phyloP scores from a whole-genome alignment of 2,888 invertebrate species.

The Maniola hyperantus region DNA sequence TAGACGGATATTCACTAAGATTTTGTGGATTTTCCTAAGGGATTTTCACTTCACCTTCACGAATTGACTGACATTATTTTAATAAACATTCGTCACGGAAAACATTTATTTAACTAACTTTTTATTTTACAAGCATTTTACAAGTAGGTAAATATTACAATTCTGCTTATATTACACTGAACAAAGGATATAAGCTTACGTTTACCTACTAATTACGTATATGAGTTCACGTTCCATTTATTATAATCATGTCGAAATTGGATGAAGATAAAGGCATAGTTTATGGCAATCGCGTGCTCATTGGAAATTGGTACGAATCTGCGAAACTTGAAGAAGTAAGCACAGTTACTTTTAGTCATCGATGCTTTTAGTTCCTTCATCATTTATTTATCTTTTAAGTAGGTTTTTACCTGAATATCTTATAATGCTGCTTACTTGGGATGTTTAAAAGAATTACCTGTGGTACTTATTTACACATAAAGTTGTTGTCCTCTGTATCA shows the following conservation, averaged over 20 bases:
- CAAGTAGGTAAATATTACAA: background rate
- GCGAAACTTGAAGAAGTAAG: conserved; percentile 70
- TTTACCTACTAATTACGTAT: background rate
- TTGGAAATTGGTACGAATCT: conserved; percentile 77
- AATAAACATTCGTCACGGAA: background rate
- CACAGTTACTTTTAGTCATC: background rate
- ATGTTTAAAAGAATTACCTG: too few species aligned
- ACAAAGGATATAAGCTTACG: background rate
- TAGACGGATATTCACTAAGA: too few species aligned
- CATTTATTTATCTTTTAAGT: background rate
- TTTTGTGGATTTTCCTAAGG: too few species aligned
- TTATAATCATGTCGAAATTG: conserved; percentile 48
- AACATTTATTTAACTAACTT: background rate
- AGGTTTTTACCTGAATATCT: background rate
- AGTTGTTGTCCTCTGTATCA: too few species aligned
- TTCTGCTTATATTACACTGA: background rate
- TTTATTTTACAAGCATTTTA: background rate
- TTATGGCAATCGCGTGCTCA: conserved; percentile 66
- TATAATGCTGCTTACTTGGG: background rate
- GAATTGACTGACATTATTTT: background rate
- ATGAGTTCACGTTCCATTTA: conserved; percentile 5
- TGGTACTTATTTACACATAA: too few species aligned
- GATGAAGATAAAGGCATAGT: conserved; percentile 69
- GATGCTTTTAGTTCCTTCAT: background rate
- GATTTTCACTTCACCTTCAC: too few species aligned